A percentile compares a stretch with the other conserved stretches of the same genome.
These are phyloP conservation scores for Gorsachius magnificus DNA, from an alignment of 2,797 vertebrate genomes.

Conservation along the genomic window DNA sequence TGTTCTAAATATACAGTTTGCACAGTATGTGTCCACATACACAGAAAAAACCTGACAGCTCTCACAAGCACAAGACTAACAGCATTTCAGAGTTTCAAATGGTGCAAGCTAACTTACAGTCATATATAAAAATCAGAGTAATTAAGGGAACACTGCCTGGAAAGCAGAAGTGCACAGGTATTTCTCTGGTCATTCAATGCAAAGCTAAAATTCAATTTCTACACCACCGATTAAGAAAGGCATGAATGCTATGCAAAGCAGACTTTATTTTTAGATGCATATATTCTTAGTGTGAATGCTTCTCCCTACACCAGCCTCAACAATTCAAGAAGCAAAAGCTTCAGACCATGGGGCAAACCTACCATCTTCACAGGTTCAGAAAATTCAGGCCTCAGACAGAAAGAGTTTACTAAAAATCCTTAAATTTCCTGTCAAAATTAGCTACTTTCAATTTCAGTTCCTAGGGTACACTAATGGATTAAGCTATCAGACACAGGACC, in stretches of 20 bases:
- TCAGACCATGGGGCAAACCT: neutral
- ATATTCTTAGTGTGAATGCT: neutral
- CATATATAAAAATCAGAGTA: neutral
- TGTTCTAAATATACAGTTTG: neutral
- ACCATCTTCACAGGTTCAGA: neutral
- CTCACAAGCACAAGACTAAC: neutral
- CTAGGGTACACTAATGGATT: neutral
- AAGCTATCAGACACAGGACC: rapidly evolving
- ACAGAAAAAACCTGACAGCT: neutral
- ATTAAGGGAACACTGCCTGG: neutral
- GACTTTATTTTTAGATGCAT: slow-evolving; percentile 42
- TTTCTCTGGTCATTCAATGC: neutral
- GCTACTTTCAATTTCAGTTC: neutral
- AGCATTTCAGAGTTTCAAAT: neutral
- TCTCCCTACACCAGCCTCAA: neutral
- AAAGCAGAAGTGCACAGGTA: neutral
- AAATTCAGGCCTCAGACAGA: neutral
- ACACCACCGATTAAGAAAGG: neutral
- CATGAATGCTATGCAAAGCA: slow-evolving; percentile 36
- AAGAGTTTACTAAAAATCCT: neutral
- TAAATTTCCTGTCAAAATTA: neutral
- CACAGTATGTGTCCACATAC: neutral
- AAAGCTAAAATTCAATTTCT: neutral
- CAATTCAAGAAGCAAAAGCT: neutral
- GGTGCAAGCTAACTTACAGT: neutral